phyloP scores from a whole-genome alignment of 2,888 invertebrate species.

The Apoderus coryli region DNA sequence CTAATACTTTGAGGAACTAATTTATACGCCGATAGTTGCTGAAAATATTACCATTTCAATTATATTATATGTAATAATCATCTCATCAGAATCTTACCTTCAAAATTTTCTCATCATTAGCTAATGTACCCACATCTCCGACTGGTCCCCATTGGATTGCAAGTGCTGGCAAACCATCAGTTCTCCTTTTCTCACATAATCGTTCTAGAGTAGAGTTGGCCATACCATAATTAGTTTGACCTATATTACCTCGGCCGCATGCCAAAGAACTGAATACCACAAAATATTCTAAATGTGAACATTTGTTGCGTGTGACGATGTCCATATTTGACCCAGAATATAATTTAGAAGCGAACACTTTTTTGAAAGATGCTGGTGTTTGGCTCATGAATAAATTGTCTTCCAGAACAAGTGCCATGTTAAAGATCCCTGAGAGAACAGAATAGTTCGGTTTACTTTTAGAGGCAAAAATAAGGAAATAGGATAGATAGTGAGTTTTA shows the following conservation, averaged over 20 bases:
- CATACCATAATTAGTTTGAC: slow-evolving; percentile 22
- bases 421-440: slow-evolving; percentile 18
- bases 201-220: slow-evolving; percentile 22
- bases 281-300: slow-evolving; percentile 28
- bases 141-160: slow-evolving; percentile 22
- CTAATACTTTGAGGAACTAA: slow-evolving; percentile 15
- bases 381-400: slow-evolving; percentile 42
- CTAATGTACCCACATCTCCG: slow-evolving; percentile 18
- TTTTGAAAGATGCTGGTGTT: slow-evolving; percentile 34
- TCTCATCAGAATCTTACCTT: slow-evolving; percentile 13
- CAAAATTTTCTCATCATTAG: slow-evolving; percentile 10
- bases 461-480: too few species aligned
- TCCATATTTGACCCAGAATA: slow-evolving; percentile 43
- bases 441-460: too few species aligned
- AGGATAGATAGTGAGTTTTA: too few species aligned
- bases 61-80: too few species aligned
- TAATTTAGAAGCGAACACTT: slow-evolving; percentile 42
- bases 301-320: slow-evolving; percentile 32
- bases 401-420: slow-evolving; percentile 34
- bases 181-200: slow-evolving; percentile 19
- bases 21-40: slow-evolving; percentile 10
- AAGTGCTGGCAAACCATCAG: slow-evolving; percentile 19
- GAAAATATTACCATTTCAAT: too few species aligned
- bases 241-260: slow-evolving; percentile 20
- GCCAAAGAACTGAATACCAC: slow-evolving; percentile 21